phyloP scores from a whole-genome alignment of 2,113 vertebrate genomes.

The Hoplias malabaricus region DNA sequence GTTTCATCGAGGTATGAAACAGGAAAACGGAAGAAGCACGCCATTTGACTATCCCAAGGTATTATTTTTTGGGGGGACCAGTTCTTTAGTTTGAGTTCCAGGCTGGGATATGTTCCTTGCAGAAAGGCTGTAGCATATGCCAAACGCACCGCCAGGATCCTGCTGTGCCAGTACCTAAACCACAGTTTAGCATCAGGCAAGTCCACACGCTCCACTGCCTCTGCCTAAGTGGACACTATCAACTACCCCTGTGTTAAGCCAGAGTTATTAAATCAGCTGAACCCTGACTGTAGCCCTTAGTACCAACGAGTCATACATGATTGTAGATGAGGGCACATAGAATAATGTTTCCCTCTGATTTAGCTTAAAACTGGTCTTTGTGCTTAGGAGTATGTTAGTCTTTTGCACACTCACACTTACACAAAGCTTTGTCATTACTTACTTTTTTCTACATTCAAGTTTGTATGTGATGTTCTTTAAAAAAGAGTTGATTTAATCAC shows the following conservation, averaged over 20 bases:
- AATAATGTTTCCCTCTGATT: background rate
- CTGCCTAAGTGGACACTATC: background rate
- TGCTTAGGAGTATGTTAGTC: too few relatives aligned
- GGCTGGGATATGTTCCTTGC: slow-evolving; percentile 9
- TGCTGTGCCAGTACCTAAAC: background rate
- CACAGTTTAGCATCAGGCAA: background rate
- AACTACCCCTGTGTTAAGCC: background rate
- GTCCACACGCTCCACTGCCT: background rate
- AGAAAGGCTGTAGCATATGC: background rate
- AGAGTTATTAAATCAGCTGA: background rate
- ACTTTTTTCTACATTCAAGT: too few relatives aligned
- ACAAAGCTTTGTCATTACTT: too few relatives aligned
- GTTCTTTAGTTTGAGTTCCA: background rate
- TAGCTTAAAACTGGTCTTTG: background rate
- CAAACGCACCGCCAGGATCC: background rate
- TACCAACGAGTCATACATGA: background rate
- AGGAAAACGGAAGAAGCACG: background rate
- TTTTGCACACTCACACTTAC: background rate
- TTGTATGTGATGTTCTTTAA: too few relatives aligned
- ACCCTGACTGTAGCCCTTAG: background rate
- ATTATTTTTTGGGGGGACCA: slow-evolving; percentile 23
- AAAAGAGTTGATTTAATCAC: too few relatives aligned
- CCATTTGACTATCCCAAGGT: background rate
- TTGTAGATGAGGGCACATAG: background rate
- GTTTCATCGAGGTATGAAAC: slow-evolving; percentile 11